Conservation (phyloP, 2,797 vertebrate species). For the Falco rusticolus region DNA sequence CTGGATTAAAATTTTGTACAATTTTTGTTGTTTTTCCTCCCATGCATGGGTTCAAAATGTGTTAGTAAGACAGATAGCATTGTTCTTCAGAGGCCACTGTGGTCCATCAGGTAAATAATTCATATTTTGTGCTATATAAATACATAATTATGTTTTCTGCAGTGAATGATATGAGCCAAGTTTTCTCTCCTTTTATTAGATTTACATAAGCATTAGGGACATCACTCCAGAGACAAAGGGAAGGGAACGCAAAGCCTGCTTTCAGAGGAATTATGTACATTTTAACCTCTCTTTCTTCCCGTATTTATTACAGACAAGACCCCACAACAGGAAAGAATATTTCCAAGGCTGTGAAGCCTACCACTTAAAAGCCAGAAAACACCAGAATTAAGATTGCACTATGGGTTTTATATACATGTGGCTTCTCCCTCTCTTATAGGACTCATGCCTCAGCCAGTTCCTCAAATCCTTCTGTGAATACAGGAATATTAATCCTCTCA, state of each 20-base stretch:
- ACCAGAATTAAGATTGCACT: background rate
- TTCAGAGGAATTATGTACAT: background rate
- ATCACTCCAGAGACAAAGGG: background rate
- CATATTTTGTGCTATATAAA: conserved; percentile 40
- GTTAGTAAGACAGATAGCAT: conserved; percentile 10
- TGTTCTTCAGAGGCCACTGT: conserved; percentile 4
- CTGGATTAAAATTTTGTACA: background rate
- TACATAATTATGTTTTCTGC: background rate
- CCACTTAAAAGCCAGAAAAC: background rate
- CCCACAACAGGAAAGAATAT: background rate
- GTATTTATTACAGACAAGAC: background rate
- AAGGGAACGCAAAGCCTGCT: background rate
- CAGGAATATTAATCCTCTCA: background rate
- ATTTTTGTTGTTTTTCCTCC: background rate
- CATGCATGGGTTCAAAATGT: background rate
- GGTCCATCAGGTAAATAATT: conserved; percentile 57
- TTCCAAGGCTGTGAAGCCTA: background rate
- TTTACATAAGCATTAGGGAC: background rate
- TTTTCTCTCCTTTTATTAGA: background rate
- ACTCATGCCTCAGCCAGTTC: background rate
- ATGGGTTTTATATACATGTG: background rate
- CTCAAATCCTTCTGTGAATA: background rate
- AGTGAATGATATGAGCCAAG: background rate
- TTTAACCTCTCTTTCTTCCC: background rate
- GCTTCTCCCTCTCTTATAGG: background rate